phyloP scores from a whole-genome alignment of 2,888 invertebrate genomes.

The Ypsolopha sequella region DNA sequence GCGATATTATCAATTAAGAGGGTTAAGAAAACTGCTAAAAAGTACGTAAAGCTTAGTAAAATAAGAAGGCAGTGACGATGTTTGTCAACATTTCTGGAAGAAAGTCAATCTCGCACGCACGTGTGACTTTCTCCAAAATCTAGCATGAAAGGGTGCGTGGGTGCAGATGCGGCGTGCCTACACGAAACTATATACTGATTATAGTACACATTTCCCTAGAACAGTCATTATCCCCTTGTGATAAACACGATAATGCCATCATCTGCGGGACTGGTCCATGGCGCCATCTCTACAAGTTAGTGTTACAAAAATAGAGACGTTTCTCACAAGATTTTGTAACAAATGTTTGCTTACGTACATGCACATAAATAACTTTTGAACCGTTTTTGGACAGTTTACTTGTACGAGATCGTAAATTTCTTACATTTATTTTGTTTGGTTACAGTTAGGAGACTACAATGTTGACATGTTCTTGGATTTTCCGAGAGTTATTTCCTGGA shows the following conservation, averaged over 20 bases:
- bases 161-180: background rate
- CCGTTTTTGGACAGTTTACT: slow-evolving; percentile 18
- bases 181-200: too few species aligned
- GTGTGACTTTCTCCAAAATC: background rate
- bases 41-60: too few species aligned
- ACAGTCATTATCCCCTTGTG: too few species aligned
- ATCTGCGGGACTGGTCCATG: too few species aligned
- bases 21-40: too few species aligned
- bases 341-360: slow-evolving; percentile 35
- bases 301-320: slow-evolving; percentile 48
- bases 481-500: too few species aligned
- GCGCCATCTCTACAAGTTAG: slow-evolving; percentile 28
- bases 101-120: background rate
- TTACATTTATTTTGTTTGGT: background rate
- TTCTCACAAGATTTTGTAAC: slow-evolving; percentile 33
- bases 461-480: too few species aligned
- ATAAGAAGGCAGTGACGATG: too few species aligned
- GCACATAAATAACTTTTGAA: slow-evolving; percentile 22
- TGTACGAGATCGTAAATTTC: background rate
- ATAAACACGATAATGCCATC: too few species aligned
- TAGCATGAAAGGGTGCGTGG: background rate
- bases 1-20: too few species aligned
- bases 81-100: background rate
- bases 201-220: too few species aligned
- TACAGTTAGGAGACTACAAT: background rate